Base-by-base conservation (phyloP, 2,797 vertebrate genomes). In the Novumbra hubbsi region DNA sequence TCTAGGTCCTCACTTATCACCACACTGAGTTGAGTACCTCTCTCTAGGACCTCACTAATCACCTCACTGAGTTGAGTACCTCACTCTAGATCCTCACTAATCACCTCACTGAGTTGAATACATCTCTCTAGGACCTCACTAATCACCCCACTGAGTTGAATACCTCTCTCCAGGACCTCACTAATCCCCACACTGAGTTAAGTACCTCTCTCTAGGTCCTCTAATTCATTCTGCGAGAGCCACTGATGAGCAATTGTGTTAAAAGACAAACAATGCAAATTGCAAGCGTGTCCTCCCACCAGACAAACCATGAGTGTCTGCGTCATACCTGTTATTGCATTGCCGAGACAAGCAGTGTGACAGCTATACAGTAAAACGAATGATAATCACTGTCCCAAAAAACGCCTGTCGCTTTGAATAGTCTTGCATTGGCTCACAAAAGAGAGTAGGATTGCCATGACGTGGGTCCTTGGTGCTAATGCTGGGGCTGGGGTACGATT, bases 231-330 rank as follows among this genome's bases (percentile, higher is more conserved):
- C 78, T 64, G 74, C 79, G 67, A 50, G 65, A 75, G 82, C 85
- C 81, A 78, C 62, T 71, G 77, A 83, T 80, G 73, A 81, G 80
- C 78, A 84, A 75, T 84, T 81, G 73, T 69, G 77, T 84, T 72
- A 78, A 84, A 80, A 83, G 74, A 78, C 77, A 89, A 62, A 71
- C 70, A 71, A 84, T 85, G 78, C 70, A 82, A 83, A 83, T 86
- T 76, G 81, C 75, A 77, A 82, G 80, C 30, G 50, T 80, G 75
- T 80, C 75, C 71, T 80, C 74, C 81, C 79, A 87, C 73, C 81
- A 73, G 64, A 27, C 83, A 77, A 68, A 81, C 73, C 83, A 84
- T 79, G 78, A 49, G 6, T 45, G 41, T 45, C n/a, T 27, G 45
- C 21, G 48, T 68, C 15, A 24, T 49, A 49, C 41, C 45, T 68